phyloP scores from a whole-genome alignment of 2,888 invertebrate species.

The Cantharis rustica region DNA sequence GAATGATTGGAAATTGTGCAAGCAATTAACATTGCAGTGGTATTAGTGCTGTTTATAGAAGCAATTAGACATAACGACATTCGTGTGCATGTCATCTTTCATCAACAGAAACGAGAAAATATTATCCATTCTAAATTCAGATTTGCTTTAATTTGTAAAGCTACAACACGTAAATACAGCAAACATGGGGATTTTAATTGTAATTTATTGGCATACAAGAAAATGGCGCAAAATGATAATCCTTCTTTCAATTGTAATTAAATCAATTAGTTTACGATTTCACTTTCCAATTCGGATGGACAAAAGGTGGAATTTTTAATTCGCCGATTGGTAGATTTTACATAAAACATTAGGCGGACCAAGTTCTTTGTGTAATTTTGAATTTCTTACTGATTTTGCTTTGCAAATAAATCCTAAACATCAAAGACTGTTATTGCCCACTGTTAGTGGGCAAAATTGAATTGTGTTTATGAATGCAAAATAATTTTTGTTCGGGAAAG shows the following conservation, averaged over 20 bases:
- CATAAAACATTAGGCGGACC: not conserved
- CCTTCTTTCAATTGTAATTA: not conserved
- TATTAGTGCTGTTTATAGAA: constrained; percentile 21
- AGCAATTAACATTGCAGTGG: constrained; percentile 20
- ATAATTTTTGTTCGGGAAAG: too few species aligned
- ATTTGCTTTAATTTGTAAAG: constrained; percentile 27
- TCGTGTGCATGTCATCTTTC: constrained; percentile 27
- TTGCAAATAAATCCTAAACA: not conserved
- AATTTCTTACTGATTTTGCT: not conserved
- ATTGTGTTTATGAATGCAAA: not conserved
- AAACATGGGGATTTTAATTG: constrained; percentile 21
- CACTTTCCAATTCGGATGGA: not conserved
- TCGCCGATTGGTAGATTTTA: not conserved
- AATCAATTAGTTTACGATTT: not conserved
- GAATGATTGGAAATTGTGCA: constrained; percentile 24
- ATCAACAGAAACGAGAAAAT: constrained; percentile 27
- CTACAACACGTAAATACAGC: constrained; percentile 9
- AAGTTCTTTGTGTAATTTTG: not conserved
- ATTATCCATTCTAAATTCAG: constrained; percentile 28
- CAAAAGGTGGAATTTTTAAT: not conserved
- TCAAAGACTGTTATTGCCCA: not conserved
- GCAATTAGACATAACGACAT: constrained; percentile 22
- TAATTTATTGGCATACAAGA: constrained; percentile 27
- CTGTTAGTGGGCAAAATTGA: not conserved
- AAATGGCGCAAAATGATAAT: constrained; percentile 5